These are phyloP conservation scores for Oscheius sp. DNA, from an alignment of 2,888 invertebrate genomes.

Conservation along the genomic window DNA sequence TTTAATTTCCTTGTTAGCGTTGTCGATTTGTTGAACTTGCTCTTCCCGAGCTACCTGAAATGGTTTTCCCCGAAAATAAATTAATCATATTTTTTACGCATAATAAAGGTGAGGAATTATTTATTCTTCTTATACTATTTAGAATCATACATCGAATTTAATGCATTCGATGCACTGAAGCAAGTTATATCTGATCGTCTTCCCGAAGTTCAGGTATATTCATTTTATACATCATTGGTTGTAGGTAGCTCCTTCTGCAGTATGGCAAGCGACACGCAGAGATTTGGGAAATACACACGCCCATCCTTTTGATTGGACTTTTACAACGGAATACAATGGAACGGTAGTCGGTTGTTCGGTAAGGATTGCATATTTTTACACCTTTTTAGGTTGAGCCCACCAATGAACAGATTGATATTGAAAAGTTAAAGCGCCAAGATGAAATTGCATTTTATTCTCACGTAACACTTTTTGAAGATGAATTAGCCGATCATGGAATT, in stretches of 20 bases:
- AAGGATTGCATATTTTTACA: neutral
- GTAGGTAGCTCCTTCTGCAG: constrained; percentile 64
- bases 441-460: constrained; percentile 88
- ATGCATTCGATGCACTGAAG: constrained; percentile 88
- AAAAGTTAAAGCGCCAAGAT: constrained; percentile 86
- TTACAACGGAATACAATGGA: constrained; percentile 89
- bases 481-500: constrained; percentile 91
- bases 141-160: constrained; percentile 83
- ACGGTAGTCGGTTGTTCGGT: constrained; percentile 67
- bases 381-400: constrained; percentile 34
- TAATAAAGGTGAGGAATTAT: constrained; percentile 1
- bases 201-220: constrained; percentile 63
- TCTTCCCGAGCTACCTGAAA: constrained; percentile 81
- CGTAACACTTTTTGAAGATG: constrained; percentile 94
- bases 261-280: constrained; percentile 61
- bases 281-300: constrained; percentile 31
- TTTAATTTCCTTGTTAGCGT: constrained; percentile 38
- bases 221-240: constrained; percentile 14
- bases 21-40: constrained; percentile 54
- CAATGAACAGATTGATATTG: constrained; percentile 81
- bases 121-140: neutral
- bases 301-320: constrained; percentile 86
- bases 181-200: constrained; percentile 75
- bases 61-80: constrained; percentile 94
- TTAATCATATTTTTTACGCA: constrained; percentile 75